Evolutionary conservation across 2,888 invertebrate genomes (phyloP), one percentile per base, ranked within the genome.

Genomic region (Fragum sueziense): DNA sequence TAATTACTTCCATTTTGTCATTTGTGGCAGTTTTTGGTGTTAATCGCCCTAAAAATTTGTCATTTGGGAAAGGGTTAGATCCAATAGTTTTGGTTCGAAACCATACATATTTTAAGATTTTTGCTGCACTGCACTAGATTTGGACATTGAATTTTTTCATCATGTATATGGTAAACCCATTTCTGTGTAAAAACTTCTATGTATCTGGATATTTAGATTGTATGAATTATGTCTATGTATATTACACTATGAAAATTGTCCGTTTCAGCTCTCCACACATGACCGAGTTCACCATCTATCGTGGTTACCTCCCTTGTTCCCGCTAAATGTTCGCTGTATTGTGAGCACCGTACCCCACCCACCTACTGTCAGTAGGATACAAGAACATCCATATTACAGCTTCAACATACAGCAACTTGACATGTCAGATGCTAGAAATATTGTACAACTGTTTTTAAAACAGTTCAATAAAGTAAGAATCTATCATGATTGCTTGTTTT

Each of bases 251-350:
- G n/a, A n/a, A n/a, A 47, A 3, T 47, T 47, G 1, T 61, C n/a
- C 2, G 33, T 61, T 61, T 31, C 77, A 90, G 90, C 75, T 90
- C 37, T 80, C 81, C 61, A 81, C 84, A 29, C 76, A 75, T 52
- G 79, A 87, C 37, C 52, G 25, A 27, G 37, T 78, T 4, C 61
- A 78, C 33, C 89, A 90, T 67, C 74, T 91, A 65, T 85, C 80
- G 22, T 91, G 91, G 91, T 79, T 92, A 17, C 91, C 91, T 6
- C 88, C 89, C 3, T 69, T 74, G 2, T 86, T 91, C 27, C 91
- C 92, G 20, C 54, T 74, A 25, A 89, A 88, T 67, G 75, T 91
- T 9, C 83, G 82, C 3, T 89, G 90, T 81, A 82, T 91, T 9
- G 87, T 92, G 14, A 90, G 89, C 69, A 82, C 87, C 57, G 80